These are phyloP conservation scores for Cryptoprocta ferox DNA, from an alignment of 2,797 vertebrate species.

Conservation along the genomic window DNA sequence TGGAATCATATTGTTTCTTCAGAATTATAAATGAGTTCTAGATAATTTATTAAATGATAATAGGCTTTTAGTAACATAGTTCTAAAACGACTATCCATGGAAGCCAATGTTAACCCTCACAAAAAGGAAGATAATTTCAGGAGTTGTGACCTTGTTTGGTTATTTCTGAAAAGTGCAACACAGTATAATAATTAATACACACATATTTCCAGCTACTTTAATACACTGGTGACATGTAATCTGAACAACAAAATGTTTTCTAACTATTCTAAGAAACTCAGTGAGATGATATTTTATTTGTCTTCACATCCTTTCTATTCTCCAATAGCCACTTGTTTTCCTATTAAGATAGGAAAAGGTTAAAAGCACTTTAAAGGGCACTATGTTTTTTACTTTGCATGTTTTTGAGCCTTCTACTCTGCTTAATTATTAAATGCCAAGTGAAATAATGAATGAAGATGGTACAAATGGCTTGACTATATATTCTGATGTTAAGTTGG, in stretches of 20 bases:
- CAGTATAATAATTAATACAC: not conserved
- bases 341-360: not conserved
- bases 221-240: not conserved
- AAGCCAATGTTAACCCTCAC: not conserved
- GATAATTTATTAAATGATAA: constrained; percentile 21
- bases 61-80: not conserved
- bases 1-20: not conserved
- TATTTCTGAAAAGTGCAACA: not conserved
- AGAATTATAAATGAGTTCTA: constrained; percentile 21
- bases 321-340: not conserved
- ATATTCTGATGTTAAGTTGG: not conserved
- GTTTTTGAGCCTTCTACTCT: not conserved
- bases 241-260: constrained; percentile 10
- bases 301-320: not conserved
- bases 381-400: not conserved
- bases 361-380: not conserved
- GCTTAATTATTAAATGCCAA: constrained; percentile 32
- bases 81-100: not conserved
- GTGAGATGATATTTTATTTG: constrained; percentile 15
- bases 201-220: constrained; percentile 24
- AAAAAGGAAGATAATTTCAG: not conserved
- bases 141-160: not conserved
- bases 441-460: not conserved
- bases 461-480: not conserved
- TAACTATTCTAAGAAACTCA: constrained; percentile 1